Evolutionary conservation across 2,797 vertebrate genomes (phyloP).

Genomic region (Chloroceryle amazona): DNA sequence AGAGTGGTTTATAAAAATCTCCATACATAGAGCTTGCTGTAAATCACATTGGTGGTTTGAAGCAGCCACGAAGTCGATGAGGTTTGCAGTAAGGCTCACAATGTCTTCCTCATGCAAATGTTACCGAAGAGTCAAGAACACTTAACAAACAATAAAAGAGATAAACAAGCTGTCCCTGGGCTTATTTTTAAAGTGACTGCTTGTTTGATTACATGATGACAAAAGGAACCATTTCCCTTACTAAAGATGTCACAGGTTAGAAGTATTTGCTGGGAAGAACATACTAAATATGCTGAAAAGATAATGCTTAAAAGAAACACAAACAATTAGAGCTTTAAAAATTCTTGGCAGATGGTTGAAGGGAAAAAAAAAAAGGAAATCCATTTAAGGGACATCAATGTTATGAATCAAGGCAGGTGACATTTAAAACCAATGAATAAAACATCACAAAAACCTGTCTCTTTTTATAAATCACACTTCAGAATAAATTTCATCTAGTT

Average conservation of each 20-base stretch:
- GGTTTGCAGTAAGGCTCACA: background rate
- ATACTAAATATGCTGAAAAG: background rate
- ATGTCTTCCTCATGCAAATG: background rate
- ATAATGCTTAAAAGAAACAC: constrained; percentile 14
- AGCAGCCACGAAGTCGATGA: background rate
- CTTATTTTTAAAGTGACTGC: constrained; percentile 26
- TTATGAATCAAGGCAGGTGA: constrained; percentile 68
- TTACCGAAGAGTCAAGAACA: background rate
- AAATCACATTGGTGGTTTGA: background rate
- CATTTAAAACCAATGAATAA: constrained; percentile 69
- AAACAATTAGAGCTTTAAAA: constrained; percentile 55
- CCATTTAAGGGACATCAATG: constrained; percentile 32
- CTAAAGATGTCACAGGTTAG: constrained; percentile 16
- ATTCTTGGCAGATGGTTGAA: constrained; percentile 52
- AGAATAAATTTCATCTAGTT: background rate
- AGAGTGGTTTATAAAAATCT: background rate
- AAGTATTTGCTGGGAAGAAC: constrained; percentile 16
- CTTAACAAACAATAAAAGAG: background rate
- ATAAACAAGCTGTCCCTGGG: constrained; percentile 10
- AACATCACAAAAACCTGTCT: constrained; percentile 42
- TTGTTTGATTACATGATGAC: constrained; percentile 6
- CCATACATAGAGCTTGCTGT: background rate
- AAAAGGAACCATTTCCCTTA: constrained; percentile 20
- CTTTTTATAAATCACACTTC: constrained; percentile 31
- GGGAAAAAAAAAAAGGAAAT: constrained; percentile 1